These are phyloP conservation scores for Actinostola sp. DNA, from an alignment of 92 coral and sea anemone species.

Conservation along the genomic window DNA sequence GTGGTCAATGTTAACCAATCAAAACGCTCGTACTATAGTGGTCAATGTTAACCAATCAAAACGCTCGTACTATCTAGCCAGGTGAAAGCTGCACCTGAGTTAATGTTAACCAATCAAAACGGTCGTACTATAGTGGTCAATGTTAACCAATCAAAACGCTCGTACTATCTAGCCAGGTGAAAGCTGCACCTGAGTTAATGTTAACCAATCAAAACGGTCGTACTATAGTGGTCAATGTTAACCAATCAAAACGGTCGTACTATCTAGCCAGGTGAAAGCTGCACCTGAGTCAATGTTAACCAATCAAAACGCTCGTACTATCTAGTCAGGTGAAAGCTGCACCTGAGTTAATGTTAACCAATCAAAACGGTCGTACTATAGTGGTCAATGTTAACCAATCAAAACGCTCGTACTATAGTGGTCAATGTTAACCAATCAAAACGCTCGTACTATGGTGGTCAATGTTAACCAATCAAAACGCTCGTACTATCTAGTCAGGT, in stretches of 20 bases:
- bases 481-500: background rate
- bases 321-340: background rate
- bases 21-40: background rate
- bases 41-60: constrained; percentile 12
- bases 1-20: constrained; percentile 19
- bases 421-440: constrained; percentile 12
- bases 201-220: constrained; percentile 6
- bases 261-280: background rate
- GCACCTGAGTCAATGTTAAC: no score
- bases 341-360: background rate
- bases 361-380: constrained; percentile 5
- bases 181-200: background rate
- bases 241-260: constrained; percentile 11
- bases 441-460: constrained; percentile 1
- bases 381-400: constrained; percentile 19
- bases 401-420: background rate
- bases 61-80: background rate
- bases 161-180: background rate
- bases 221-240: no score
- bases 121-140: constrained; percentile 7
- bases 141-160: constrained; percentile 2
- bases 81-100: background rate
- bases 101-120: constrained; percentile 5
- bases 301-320: constrained; percentile 8
- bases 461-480: constrained; percentile 4